phyloP scores from a whole-genome alignment of 30 jellyfish, hydroid and myxozoan species.

The Hydractinia symbiolongicarpus region DNA sequence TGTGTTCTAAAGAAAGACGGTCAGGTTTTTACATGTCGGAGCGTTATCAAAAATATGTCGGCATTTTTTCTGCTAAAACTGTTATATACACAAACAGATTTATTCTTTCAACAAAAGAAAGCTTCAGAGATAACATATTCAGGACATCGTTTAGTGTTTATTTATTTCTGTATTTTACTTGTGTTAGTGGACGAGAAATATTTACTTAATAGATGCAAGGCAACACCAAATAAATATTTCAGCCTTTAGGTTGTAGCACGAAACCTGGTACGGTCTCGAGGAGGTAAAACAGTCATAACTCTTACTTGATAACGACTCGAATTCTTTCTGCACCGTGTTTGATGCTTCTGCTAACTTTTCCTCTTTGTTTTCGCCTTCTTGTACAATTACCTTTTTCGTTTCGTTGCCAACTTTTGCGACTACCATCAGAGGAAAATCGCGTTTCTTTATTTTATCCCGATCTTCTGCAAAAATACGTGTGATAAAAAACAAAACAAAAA shows the following conservation, averaged over 20 bases:
- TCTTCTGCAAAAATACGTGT: constrained; percentile 43
- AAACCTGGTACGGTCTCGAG: not conserved
- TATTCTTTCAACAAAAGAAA: too few species aligned
- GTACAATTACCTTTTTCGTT: constrained; percentile 47
- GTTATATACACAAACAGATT: too few species aligned
- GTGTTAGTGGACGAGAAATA: too few species aligned
- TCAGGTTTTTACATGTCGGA: constrained; percentile 13
- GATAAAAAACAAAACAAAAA: too few species aligned
- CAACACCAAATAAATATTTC: too few species aligned
- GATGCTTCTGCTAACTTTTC: constrained; percentile 47
- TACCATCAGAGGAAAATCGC: constrained; percentile 58
- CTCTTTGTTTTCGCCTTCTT: constrained; percentile 44
- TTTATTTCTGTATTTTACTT: too few species aligned
- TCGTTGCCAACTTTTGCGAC: constrained; percentile 68
- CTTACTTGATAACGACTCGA: constrained; percentile 20
- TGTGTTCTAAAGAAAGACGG: not conserved
- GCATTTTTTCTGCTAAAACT: too few species aligned
- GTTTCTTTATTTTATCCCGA: constrained; percentile 48
- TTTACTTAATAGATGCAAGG: too few species aligned
- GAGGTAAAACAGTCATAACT: not conserved
- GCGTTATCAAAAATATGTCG: too few species aligned
- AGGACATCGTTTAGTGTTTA: too few species aligned
- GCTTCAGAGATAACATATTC: too few species aligned
- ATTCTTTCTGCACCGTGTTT: constrained; percentile 34
- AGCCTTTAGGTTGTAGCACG: too few species aligned